Conservation (phyloP, 2,797 vertebrate genomes). For the Gorsachius magnificus region DNA sequence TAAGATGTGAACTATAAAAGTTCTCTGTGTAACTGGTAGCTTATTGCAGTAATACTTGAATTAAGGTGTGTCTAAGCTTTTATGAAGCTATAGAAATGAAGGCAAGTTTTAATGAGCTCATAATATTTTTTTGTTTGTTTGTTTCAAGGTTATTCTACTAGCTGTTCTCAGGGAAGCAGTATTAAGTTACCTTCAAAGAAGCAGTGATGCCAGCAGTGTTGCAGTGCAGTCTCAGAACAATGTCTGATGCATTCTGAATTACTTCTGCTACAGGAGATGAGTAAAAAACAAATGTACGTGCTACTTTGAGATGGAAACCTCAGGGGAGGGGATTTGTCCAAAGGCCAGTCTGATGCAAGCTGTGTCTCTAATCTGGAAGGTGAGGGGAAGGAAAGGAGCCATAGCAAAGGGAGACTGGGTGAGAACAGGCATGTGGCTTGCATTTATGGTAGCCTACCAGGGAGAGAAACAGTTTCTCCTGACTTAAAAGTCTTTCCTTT, state of each 20-base stretch:
- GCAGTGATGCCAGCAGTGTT: background rate
- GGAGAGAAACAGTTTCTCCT: background rate
- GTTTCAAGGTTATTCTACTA: background rate
- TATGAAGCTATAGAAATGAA: background rate
- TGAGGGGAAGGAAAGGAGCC: background rate
- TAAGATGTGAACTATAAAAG: background rate
- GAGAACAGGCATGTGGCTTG: background rate
- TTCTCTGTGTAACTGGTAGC: background rate
- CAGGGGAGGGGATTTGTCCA: background rate
- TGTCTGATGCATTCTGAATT: background rate
- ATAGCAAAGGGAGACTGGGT: background rate
- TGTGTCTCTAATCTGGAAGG: background rate
- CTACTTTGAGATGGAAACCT: background rate
- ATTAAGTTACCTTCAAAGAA: background rate
- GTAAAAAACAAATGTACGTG: accelerated
- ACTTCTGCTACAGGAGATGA: background rate
- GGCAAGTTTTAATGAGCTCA: background rate
- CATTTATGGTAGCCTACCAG: background rate
- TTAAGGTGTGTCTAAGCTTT: background rate
- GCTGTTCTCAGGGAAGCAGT: background rate
- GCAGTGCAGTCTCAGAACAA: background rate
- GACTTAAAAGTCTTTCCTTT: background rate
- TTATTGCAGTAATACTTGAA: background rate
- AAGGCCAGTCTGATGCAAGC: background rate
- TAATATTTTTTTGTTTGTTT: background rate